A percentile compares a stretch with the other conserved stretches of the same genome.
These are phyloP conservation scores for Hipposideros armiger DNA, from an alignment of 2,113 vertebrate species.

Conservation along the genomic window DNA sequence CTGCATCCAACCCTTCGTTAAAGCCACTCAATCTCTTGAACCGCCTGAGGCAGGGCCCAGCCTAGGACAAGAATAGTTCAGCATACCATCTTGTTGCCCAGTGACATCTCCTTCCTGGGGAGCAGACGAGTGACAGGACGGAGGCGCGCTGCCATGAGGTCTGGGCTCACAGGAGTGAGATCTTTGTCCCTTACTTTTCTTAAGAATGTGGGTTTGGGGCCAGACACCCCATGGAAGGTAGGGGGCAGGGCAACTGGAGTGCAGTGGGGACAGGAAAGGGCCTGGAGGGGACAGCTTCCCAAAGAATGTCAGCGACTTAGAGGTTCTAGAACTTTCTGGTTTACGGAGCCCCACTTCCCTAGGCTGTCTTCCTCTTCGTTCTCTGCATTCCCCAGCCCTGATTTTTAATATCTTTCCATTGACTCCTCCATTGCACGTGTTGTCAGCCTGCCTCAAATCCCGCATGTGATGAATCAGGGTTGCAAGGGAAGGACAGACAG, in stretches of 20 bases:
- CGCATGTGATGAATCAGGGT: rapidly evolving
- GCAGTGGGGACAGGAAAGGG: no score
- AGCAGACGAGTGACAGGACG: neutral
- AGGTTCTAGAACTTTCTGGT: neutral
- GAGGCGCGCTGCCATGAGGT: neutral
- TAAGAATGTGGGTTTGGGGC: neutral
- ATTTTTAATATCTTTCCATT: neutral
- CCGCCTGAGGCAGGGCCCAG: slow-evolving; percentile 78
- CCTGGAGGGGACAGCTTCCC: neutral
- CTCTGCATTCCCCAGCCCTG: neutral
- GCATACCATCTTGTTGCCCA: slow-evolving; percentile 56
- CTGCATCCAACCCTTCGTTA: slow-evolving; percentile 50
- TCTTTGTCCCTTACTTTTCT: neutral
- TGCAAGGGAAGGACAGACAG: neutral
- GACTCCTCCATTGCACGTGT: rapidly evolving
- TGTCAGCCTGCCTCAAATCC: neutral
- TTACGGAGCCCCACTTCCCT: rapidly evolving
- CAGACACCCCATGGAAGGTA: neutral
- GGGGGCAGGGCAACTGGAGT: rapidly evolving
- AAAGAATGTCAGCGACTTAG: neutral
- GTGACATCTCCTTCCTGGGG: slow-evolving; percentile 47
- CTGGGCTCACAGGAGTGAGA: rapidly evolving
- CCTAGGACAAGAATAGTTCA: slow-evolving; percentile 67
- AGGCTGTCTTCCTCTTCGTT: neutral
- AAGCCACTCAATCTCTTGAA: slow-evolving; percentile 70